Conservation (phyloP, 2,113 vertebrate species). For the Clarias macrocephalus region DNA sequence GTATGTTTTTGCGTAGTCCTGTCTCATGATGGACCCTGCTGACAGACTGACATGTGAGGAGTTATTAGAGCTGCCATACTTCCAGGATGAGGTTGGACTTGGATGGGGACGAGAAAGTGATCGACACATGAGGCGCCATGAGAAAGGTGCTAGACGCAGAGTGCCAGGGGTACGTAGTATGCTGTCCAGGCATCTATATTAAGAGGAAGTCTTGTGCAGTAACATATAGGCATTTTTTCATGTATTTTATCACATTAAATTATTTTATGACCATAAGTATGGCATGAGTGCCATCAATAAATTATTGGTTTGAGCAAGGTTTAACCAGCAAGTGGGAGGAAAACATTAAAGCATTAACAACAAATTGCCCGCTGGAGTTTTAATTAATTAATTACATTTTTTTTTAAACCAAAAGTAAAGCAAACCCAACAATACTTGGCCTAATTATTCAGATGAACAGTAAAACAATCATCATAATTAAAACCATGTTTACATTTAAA, state of each 20-base stretch:
- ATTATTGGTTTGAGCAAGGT: neutral
- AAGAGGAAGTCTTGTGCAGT: neutral
- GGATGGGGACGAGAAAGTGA: constrained; percentile 68
- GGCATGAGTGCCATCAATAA: neutral
- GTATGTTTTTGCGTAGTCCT: constrained; percentile 61
- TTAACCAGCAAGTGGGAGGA: neutral
- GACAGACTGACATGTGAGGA: constrained; percentile 74
- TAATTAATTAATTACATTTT: too few relatives aligned
- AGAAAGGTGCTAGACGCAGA: constrained; percentile 69
- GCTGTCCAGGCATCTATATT: neutral
- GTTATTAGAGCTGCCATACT: constrained; percentile 74
- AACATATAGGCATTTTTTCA: neutral
- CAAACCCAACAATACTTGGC: neutral
- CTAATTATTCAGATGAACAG: neutral
- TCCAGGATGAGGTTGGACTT: constrained; percentile 66
- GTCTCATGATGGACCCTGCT: constrained; percentile 76
- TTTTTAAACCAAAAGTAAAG: neutral
- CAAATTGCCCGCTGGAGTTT: neutral
- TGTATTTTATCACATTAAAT: neutral
- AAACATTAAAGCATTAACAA: neutral
- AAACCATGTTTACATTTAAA: neutral
- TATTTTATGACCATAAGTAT: neutral
- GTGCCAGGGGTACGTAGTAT: constrained; percentile 61
- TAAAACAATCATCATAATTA: neutral
- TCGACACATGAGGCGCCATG: constrained; percentile 65